Conservation (phyloP, 1,140 invertebrate species). For the Megathymus violae region DNA sequence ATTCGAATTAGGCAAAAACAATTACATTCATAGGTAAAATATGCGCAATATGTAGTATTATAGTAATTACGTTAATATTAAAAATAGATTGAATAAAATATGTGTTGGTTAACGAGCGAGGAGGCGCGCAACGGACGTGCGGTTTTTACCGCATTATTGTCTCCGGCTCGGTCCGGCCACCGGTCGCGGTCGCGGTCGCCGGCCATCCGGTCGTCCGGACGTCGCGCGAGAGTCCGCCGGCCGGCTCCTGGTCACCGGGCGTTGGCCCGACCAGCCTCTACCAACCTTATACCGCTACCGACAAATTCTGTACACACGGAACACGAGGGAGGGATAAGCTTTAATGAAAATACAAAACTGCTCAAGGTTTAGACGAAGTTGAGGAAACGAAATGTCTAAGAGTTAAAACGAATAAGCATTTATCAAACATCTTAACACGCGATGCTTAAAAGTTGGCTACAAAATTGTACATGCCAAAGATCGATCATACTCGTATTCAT, state of each 20-base stretch:
- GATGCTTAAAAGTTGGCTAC: constrained; percentile 50
- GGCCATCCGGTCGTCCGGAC: constrained; percentile 32
- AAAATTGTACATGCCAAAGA: constrained; percentile 51
- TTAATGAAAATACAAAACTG: constrained; percentile 50
- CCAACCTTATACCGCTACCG: constrained; percentile 46
- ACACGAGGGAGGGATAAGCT: constrained; percentile 53
- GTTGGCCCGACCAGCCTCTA: constrained; percentile 49
- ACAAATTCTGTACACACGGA: constrained; percentile 52
- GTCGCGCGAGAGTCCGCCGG: too few relatives aligned
- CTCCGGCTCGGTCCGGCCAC: constrained; percentile 50
- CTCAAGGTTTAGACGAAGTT: too few relatives aligned
- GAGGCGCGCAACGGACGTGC: constrained; percentile 67
- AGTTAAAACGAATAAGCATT: constrained; percentile 48
- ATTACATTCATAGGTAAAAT: constrained; percentile 83
- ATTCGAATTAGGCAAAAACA: constrained; percentile 82
- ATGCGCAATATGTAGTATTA: constrained; percentile 81
- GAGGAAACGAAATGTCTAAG: constrained; percentile 15
- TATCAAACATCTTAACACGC: constrained; percentile 56
- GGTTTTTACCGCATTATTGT: constrained; percentile 70
- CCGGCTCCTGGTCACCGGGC: too few relatives aligned
- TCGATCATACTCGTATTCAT: constrained; percentile 56
- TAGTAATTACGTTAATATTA: constrained; percentile 83
- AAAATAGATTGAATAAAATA: constrained; percentile 83
- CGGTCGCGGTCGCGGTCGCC: constrained; percentile 34
- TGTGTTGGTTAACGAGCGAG: constrained; percentile 81